phyloP scores from a whole-genome alignment of 2,888 invertebrate species.

The Tuta absoluta region DNA sequence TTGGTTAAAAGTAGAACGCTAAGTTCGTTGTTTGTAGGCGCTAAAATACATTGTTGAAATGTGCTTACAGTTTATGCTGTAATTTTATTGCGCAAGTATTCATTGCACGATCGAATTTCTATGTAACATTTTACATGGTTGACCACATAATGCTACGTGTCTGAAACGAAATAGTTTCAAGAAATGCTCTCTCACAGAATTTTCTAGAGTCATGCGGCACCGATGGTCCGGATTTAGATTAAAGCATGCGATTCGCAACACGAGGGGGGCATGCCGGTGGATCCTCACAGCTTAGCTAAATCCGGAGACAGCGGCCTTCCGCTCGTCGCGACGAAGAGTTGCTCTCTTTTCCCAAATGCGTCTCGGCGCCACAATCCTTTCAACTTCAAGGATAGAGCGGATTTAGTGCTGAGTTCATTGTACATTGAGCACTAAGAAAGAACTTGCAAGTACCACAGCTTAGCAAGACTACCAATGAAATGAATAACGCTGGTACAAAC shows the following conservation, averaged over 20 bases:
- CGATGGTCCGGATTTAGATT: slow-evolving; percentile 15
- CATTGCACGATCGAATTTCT: neutral
- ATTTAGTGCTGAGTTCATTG: neutral
- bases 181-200: slow-evolving; percentile 5
- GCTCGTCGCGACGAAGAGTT: slow-evolving; percentile 17
- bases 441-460: neutral
- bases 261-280: slow-evolving; percentile 11
- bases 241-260: slow-evolving; percentile 14
- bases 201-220: slow-evolving; percentile 20
- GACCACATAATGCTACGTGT: slow-evolving; percentile 12
- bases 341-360: slow-evolving; percentile 15
- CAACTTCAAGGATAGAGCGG: neutral
- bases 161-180: slow-evolving; percentile 10
- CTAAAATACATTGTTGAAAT: neutral
- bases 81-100: neutral
- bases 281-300: slow-evolving; percentile 16
- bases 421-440: neutral
- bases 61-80: slow-evolving; percentile 8
- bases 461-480: slow-evolving; percentile 2
- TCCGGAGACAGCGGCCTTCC: slow-evolving; percentile 20
- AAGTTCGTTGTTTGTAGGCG: neutral
- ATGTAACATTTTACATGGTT: slow-evolving; percentile 9
- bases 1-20: slow-evolving; percentile 3
- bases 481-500: neutral
- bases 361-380: slow-evolving; percentile 3